Evolutionary conservation across 2,797 vertebrate species (phyloP).

Genomic region (Rachycentron canadum): DNA sequence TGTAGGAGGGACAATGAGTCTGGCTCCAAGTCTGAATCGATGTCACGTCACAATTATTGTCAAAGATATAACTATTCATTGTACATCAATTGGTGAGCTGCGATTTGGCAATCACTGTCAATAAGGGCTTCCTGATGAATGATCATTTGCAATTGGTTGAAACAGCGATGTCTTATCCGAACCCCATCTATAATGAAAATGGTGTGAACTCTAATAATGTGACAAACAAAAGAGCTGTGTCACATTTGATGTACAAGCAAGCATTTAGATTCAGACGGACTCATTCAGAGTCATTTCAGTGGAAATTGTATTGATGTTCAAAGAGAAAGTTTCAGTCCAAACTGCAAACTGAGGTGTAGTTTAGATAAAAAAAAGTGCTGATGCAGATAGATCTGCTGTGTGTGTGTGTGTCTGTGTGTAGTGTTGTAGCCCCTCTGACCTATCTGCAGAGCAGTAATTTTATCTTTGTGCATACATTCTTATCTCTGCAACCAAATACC

Average conservation of each 20-base stretch:
- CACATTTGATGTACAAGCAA: conserved; percentile 11
- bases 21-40: background rate
- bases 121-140: background rate
- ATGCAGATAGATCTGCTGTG: conserved; percentile 35
- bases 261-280: conserved; percentile 1
- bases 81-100: background rate
- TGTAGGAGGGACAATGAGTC: background rate
- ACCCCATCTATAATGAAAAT: background rate
- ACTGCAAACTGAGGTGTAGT: conserved; percentile 42
- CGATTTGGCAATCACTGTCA: background rate
- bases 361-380: conserved; percentile 52
- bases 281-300: conserved; percentile 19
- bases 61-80: background rate
- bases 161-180: background rate
- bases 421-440: conserved; percentile 22
- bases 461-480: conserved; percentile 58
- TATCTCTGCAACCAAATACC: conserved; percentile 53
- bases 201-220: background rate
- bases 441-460: conserved; percentile 53
- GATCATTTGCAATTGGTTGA: background rate
- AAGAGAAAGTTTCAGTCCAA: conserved; percentile 30
- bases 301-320: conserved; percentile 21
- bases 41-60: background rate
- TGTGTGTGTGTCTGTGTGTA: background rate
- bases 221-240: conserved; percentile 1